Conservation (phyloP, 2,113 vertebrate genomes). For the Cephalopholis sonnerati region DNA sequence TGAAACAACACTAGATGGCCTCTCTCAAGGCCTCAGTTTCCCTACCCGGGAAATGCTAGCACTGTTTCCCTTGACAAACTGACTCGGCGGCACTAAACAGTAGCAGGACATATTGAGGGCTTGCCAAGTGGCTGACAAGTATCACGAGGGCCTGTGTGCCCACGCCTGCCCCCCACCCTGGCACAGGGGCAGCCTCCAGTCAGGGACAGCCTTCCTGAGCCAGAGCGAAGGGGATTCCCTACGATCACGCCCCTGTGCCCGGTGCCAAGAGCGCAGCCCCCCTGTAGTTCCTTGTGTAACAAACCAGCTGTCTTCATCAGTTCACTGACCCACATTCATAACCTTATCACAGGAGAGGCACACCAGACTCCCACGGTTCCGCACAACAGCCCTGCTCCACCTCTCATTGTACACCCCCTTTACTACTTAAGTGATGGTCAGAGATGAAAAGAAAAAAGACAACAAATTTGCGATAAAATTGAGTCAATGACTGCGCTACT, state of each 20-base stretch:
- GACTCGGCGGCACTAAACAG: constrained; percentile 72
- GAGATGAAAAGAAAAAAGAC: constrained; percentile 83
- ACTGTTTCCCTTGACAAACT: constrained; percentile 79
- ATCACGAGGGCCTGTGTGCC: constrained; percentile 77
- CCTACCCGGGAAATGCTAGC: constrained; percentile 53
- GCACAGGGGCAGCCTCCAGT: constrained; percentile 77
- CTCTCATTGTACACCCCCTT: constrained; percentile 64
- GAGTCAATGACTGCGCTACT: constrained; percentile 82
- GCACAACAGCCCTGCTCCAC: constrained; percentile 61
- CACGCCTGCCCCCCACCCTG: constrained; percentile 76
- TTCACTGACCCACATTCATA: constrained; percentile 84
- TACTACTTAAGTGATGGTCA: constrained; percentile 69
- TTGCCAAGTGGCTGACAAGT: constrained; percentile 83
- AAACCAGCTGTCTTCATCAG: constrained; percentile 84
- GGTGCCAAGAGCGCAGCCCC: constrained; percentile 76
- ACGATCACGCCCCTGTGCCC: constrained; percentile 76
- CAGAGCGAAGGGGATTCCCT: constrained; percentile 83
- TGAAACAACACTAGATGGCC: constrained; percentile 61
- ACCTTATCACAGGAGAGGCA: constrained; percentile 74
- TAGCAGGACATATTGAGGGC: constrained; percentile 74
- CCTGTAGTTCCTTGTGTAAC: constrained; percentile 77
- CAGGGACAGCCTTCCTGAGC: constrained; percentile 73
- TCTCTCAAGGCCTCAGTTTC: constrained; percentile 62
- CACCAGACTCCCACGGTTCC: constrained; percentile 61
- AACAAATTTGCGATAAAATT: constrained; percentile 80